A percentile compares a stretch with the other conserved stretches of the same genome.
phyloP scores from a whole-genome alignment of 2,797 vertebrate species.

The Staurois parvus region DNA sequence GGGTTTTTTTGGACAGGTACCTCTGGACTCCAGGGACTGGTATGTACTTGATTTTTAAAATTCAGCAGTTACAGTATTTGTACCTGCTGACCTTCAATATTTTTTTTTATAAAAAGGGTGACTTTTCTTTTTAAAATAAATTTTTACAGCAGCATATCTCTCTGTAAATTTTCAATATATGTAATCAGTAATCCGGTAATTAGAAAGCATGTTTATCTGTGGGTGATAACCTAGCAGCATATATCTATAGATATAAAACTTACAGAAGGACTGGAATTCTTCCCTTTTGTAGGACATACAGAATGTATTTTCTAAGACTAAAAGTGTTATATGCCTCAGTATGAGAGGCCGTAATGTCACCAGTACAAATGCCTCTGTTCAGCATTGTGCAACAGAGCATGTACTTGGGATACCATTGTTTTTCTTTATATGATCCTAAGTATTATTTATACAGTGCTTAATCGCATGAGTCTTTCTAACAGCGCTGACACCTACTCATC shows the following conservation, averaged over 20 bases:
- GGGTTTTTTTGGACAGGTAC: too few species aligned
- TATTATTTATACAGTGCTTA: neutral
- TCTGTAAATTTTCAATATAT: too few species aligned
- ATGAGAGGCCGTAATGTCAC: conserved; percentile 3
- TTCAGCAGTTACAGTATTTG: too few species aligned
- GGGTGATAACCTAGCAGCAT: neutral
- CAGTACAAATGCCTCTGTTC: conserved; percentile 5
- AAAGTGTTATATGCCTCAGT: neutral
- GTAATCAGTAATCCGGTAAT: neutral
- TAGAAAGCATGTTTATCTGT: neutral
- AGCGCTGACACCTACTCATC: neutral
- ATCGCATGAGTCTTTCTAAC: neutral
- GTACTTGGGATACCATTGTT: neutral
- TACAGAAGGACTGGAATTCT: neutral
- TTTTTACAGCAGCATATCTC: too few species aligned
- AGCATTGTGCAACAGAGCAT: neutral
- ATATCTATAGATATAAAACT: neutral
- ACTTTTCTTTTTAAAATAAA: too few species aligned
- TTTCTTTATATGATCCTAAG: neutral
- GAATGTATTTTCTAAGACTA: neutral
- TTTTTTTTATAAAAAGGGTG: too few species aligned
- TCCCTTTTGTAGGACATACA: neutral
- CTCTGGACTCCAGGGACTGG: too few species aligned
- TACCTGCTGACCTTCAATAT: too few species aligned
- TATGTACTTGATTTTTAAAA: too few species aligned